A percentile compares a stretch with the other conserved stretches of the same genome.
These are phyloP conservation scores for Drosophila setosimentum DNA, from an alignment of 2,888 invertebrate genomes.

Conservation along the genomic window DNA sequence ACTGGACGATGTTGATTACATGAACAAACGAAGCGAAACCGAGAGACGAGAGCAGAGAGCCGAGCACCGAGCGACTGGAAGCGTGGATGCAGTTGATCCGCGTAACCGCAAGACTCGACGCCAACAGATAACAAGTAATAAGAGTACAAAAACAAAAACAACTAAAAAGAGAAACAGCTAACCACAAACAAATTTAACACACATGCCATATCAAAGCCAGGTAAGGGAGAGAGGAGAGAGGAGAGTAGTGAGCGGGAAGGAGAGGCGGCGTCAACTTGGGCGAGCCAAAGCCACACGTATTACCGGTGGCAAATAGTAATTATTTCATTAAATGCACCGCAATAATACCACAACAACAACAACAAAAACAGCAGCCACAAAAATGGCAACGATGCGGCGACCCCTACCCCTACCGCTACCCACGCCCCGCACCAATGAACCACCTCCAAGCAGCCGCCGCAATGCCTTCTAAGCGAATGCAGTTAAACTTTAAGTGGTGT, in stretches of 20 bases:
- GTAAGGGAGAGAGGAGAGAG: background rate
- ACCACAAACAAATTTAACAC: conserved; percentile 70
- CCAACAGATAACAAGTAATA: conserved; percentile 75
- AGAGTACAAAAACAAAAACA: conserved; percentile 32
- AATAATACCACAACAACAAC: conserved; percentile 66
- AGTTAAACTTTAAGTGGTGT: conserved; percentile 69
- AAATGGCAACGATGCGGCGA: conserved; percentile 61
- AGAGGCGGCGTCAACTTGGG: conserved; percentile 43
- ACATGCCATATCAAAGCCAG: conserved; percentile 56
- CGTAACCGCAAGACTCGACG: conserved; percentile 78
- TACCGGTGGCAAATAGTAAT: conserved; percentile 84
- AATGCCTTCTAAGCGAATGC: conserved; percentile 56
- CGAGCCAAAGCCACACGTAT: conserved; percentile 75
- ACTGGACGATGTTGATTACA: conserved; percentile 75
- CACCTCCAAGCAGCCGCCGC: conserved; percentile 14
- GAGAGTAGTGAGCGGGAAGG: background rate
- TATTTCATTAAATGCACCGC: conserved; percentile 84
- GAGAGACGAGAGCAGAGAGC: conserved; percentile 4
- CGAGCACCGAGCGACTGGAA: conserved; percentile 16
- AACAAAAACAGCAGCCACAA: conserved; percentile 49
- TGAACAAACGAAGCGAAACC: conserved; percentile 73
- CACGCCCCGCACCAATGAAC: background rate
- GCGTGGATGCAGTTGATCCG: conserved; percentile 42
- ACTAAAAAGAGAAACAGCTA: conserved; percentile 35
- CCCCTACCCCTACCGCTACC: conserved; percentile 8